Percentiles rank a stretch among this genome's conserved stretches.
phyloP scores from a whole-genome alignment of 2,888 invertebrate species.

The Acheta domesticus region DNA sequence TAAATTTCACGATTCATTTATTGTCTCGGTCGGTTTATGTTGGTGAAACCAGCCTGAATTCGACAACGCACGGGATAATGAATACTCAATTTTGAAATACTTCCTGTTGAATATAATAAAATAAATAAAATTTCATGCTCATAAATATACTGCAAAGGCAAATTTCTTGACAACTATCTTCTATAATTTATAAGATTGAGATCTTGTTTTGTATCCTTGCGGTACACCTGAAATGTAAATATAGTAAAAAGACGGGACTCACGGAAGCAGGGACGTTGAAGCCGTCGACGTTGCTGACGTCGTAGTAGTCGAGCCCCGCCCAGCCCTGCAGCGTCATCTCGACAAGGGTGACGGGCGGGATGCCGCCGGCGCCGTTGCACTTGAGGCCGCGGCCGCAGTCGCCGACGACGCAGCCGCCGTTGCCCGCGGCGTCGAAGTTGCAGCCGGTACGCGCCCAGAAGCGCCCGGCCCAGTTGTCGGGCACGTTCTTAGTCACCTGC shows the following conservation, averaged over 20 bases:
- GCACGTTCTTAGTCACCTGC: slow-evolving; percentile 35
- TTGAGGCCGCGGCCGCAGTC: slow-evolving; percentile 47
- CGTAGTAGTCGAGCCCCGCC: slow-evolving; percentile 50
- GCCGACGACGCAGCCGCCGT: slow-evolving; percentile 45
- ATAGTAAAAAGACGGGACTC: slow-evolving; percentile 31
- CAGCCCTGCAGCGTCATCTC: slow-evolving; percentile 48
- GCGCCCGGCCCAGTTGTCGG: slow-evolving; percentile 47
- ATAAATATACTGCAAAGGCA: too few relatives aligned
- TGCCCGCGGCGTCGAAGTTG: slow-evolving; percentile 29
- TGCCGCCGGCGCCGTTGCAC: slow-evolving; percentile 50
- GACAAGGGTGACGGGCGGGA: slow-evolving; percentile 48
- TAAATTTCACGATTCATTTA: too few relatives aligned
- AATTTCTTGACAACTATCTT: too few relatives aligned
- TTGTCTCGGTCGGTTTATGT: too few relatives aligned
- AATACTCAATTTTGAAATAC: too few relatives aligned
- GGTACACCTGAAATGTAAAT: too few relatives aligned
- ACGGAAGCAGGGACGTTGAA: slow-evolving; percentile 48
- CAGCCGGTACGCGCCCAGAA: slow-evolving; percentile 52
- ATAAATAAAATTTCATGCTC: too few relatives aligned
- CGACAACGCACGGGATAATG: too few relatives aligned
- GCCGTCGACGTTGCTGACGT: slow-evolving; percentile 52
- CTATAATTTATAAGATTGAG: too few relatives aligned
- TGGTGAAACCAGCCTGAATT: too few relatives aligned
- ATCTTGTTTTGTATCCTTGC: too few relatives aligned
- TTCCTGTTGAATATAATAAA: too few relatives aligned